phyloP scores from a whole-genome alignment of 2,888 invertebrate species.

The Melinopterus prodromus region DNA sequence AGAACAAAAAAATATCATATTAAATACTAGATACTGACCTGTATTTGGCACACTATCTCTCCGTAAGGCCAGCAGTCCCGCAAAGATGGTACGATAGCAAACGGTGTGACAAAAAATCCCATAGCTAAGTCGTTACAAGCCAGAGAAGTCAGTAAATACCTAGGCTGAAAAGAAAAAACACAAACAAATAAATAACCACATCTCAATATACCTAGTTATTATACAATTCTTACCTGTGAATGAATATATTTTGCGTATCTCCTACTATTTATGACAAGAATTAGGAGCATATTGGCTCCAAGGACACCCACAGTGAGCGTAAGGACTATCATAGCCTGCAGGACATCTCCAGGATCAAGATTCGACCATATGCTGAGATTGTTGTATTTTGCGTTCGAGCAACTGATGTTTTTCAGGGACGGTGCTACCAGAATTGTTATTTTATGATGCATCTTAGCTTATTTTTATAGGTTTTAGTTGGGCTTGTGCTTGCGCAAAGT shows the following conservation, averaged over 20 bases:
- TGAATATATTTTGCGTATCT: conserved; percentile 87
- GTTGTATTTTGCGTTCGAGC: conserved; percentile 73
- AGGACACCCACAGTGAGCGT: conserved; percentile 81
- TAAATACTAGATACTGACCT: conserved; percentile 67
- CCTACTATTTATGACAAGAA: conserved; percentile 84
- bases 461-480: background rate
- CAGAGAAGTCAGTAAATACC: conserved; percentile 85
- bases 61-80: conserved; percentile 93
- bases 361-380: conserved; percentile 71
- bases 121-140: conserved; percentile 89
- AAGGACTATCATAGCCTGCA: conserved; percentile 81
- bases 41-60: conserved; percentile 89
- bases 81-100: conserved; percentile 83
- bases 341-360: conserved; percentile 74
- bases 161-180: conserved; percentile 69
- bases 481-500: too few relatives aligned
- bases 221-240: conserved; percentile 76
- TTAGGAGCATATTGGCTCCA: conserved; percentile 80
- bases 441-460: conserved; percentile 60
- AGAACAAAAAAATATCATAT: background rate
- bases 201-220: background rate
- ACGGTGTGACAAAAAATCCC: conserved; percentile 85
- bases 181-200: background rate
- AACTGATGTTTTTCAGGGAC: conserved; percentile 83
- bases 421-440: conserved; percentile 81